These are phyloP conservation scores for Ectemnius lituratus DNA, from an alignment of 2,888 invertebrate genomes.

Conservation along the genomic window DNA sequence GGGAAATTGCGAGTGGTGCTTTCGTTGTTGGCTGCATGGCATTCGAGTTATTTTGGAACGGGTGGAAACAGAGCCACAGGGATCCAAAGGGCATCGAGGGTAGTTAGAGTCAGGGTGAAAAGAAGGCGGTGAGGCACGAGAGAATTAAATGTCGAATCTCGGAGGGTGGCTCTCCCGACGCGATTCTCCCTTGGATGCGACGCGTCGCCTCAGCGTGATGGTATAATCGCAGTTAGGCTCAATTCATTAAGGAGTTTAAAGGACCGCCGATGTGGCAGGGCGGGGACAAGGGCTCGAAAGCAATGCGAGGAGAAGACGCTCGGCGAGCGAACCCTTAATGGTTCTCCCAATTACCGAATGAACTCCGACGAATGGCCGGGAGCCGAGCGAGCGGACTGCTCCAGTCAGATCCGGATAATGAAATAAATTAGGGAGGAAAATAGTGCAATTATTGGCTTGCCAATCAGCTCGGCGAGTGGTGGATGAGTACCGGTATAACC, in stretches of 20 bases:
- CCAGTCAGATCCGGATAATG: conserved; percentile 59
- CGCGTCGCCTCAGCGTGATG: conserved; percentile 58
- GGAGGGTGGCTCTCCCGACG: conserved; percentile 36
- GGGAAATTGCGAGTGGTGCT: too few relatives aligned
- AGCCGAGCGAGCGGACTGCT: conserved; percentile 47
- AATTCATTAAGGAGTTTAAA: conserved; percentile 71
- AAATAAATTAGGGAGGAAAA: conserved; percentile 69
- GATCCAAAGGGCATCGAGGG: conserved; percentile 28
- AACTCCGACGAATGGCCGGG: conserved; percentile 49
- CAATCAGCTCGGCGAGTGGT: conserved; percentile 22
- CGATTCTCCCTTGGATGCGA: conserved; percentile 52
- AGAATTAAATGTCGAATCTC: conserved; percentile 62
- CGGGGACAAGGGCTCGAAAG: conserved; percentile 16
- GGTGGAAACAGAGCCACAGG: too few relatives aligned
- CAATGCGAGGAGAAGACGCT: not conserved
- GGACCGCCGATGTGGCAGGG: conserved; percentile 34
- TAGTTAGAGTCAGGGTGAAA: conserved; percentile 45
- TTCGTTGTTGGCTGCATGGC: not conserved
- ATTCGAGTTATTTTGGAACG: conserved; percentile 23
- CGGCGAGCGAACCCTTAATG: conserved; percentile 58
- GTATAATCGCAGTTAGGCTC: conserved; percentile 69
- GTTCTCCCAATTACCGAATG: conserved; percentile 62
- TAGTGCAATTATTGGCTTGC: conserved; percentile 65
- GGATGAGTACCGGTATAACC: too few relatives aligned
- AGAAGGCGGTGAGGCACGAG: conserved; percentile 60